phyloP scores from a whole-genome alignment of 1,140 invertebrate species.

The Solenopsis invicta region DNA sequence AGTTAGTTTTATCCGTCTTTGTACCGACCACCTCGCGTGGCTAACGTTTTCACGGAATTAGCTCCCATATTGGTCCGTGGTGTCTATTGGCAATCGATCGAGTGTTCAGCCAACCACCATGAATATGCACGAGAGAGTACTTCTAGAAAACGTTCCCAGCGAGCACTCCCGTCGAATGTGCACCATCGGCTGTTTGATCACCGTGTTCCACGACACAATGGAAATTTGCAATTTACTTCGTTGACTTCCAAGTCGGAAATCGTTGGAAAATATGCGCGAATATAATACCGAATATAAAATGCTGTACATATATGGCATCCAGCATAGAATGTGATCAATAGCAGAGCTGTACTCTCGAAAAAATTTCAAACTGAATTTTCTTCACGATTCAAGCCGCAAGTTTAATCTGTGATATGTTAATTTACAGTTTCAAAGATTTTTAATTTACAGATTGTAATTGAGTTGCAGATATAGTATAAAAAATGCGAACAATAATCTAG shows the following conservation, averaged over 20 bases:
- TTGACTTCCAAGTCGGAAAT: slow-evolving; percentile 40
- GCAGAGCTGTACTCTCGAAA: no score
- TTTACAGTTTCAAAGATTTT: background rate
- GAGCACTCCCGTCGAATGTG: slow-evolving; percentile 36
- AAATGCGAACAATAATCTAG: background rate
- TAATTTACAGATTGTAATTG: background rate
- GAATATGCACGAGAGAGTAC: slow-evolving; percentile 63
- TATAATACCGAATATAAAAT: slow-evolving; percentile 7
- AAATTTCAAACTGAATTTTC: background rate
- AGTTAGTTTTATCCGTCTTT: slow-evolving; percentile 34
- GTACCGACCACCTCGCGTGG: background rate
- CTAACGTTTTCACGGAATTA: slow-evolving; percentile 50
- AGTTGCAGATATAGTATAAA: background rate
- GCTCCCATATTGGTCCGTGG: slow-evolving; percentile 53
- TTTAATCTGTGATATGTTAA: background rate
- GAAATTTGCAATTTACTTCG: slow-evolving; percentile 61
- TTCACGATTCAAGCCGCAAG: background rate
- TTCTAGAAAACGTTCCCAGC: slow-evolving; percentile 59
- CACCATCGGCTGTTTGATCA: slow-evolving; percentile 58
- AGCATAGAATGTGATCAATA: background rate
- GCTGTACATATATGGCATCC: background rate
- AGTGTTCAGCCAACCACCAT: slow-evolving; percentile 61
- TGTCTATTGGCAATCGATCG: slow-evolving; percentile 64
- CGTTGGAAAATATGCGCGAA: slow-evolving; percentile 28
- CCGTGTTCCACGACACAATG: slow-evolving; percentile 45